Evolutionary conservation across 2,888 invertebrate species (phyloP).

Genomic region (Athalia cordata): DNA sequence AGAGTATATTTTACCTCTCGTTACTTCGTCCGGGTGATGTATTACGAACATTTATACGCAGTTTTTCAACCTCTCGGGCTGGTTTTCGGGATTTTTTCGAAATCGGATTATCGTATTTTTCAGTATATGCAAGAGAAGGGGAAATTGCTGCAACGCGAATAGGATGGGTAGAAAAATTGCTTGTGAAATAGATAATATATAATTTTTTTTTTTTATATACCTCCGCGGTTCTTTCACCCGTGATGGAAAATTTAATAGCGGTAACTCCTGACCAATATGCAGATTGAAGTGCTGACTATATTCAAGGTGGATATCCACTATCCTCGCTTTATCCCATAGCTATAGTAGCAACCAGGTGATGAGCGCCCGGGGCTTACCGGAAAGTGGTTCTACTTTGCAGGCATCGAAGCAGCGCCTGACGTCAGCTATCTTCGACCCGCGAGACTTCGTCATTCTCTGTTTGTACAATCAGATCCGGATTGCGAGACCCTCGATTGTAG

Average conservation of each 20-base stretch:
- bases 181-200: background rate
- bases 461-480: conserved; percentile 29
- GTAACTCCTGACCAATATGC: background rate
- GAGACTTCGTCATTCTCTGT: conserved; percentile 1
- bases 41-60: too few relatives aligned
- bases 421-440: conserved; percentile 11
- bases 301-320: too few relatives aligned
- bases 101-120: too few relatives aligned
- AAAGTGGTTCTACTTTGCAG: conserved; percentile 33
- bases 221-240: background rate
- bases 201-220: conserved; percentile 30
- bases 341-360: conserved; percentile 13
- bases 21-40: too few relatives aligned
- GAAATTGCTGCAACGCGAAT: too few relatives aligned
- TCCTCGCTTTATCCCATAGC: background rate
- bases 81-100: too few relatives aligned
- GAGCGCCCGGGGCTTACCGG: conserved; percentile 27
- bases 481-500: conserved; percentile 20
- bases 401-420: conserved; percentile 14
- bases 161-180: too few relatives aligned
- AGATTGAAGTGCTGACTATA: conserved; percentile 17
- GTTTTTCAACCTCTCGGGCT: too few relatives aligned
- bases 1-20: too few relatives aligned
- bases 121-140: too few relatives aligned
- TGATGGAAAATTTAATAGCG: conserved; percentile 26